Evolutionary conservation across 2,888 invertebrate species (phyloP).

Genomic region (Nephrocerus scutellatus): DNA sequence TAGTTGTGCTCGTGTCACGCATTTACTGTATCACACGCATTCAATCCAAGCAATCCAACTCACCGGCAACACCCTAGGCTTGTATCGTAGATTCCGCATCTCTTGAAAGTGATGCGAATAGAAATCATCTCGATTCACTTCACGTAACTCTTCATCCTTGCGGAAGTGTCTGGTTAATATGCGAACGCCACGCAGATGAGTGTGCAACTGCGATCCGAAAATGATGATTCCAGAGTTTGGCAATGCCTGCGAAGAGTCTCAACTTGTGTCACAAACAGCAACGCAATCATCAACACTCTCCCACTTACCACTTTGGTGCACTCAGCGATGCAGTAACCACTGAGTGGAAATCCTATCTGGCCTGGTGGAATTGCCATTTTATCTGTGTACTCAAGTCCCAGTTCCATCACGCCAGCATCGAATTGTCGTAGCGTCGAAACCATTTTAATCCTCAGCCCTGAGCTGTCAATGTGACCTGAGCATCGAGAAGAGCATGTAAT

Average conservation of each 20-base stretch:
- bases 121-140: conserved; percentile 86
- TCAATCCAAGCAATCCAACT: conserved; percentile 33
- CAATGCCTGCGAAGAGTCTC: conserved; percentile 53
- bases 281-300: conserved; percentile 4
- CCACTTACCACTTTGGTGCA: conserved; percentile 78
- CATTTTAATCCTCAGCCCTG: conserved; percentile 77
- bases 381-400: conserved; percentile 94
- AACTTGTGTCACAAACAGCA: neutral
- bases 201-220: conserved; percentile 95
- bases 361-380: conserved; percentile 96
- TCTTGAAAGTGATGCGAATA: conserved; percentile 98
- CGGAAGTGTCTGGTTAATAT: conserved; percentile 82
- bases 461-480: conserved; percentile 76
- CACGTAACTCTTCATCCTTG: conserved; percentile 70
- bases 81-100: conserved; percentile 74
- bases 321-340: conserved; percentile 85
- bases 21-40: no score
- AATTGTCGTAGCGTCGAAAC: conserved; percentile 67
- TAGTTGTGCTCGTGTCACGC: no score
- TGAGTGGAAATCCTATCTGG: conserved; percentile 68
- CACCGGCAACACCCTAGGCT: conserved; percentile 78
- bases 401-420: conserved; percentile 94
- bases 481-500: conserved; percentile 6
- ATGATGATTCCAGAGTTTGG: conserved; percentile 79
- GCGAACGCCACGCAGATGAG: conserved; percentile 82